Evolutionary conservation across 2,888 invertebrate genomes (phyloP), one percentile per base, ranked within the genome.

Genomic region (Seladonia tumulorum): DNA sequence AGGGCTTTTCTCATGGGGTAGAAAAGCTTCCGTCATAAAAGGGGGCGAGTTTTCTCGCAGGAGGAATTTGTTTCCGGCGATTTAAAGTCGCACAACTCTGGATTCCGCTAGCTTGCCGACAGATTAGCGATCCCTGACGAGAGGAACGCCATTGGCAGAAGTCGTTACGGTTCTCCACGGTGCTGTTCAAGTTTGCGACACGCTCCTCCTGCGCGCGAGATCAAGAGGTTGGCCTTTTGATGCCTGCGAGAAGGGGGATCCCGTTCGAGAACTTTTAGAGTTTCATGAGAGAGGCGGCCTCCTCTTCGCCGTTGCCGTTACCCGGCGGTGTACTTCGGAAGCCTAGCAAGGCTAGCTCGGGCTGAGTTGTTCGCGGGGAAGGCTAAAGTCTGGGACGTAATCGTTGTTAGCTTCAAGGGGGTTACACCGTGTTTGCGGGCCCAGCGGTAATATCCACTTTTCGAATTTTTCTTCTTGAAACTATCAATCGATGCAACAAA

Each of bases 251-350:
- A 47, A 63, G 60, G 78, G 76, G 63, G 68, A 76, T 71, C 74
- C 68, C 74, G 60, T 82, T 75, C 79, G 74, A 29, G 86, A 90
- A 90, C 89, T 90, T 90, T 87, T 82, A 82, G 85, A 85, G 87
- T 90, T 88, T 88, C 90, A 82, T 76, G 68, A 47, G 84, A 81
- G 79, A 83, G 82, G 79, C 68, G 86, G 83, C 84, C 84, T 79
- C 87, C 81, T 79, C 82, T 76, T 82, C 75, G 70, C 74, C 78
- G 42, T 49, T 79, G 83, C 80, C 83, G 84, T 87, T 81, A 83
- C 81, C 72, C 75, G 63, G 22, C 75, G 84, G 76, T 85, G 85
- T 82, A 89, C 84, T 81, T 82, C 76, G 76, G 85, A 88, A 88
- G 88, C 85, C 86, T 82, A 87, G 80, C 81, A 88, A 88, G 57